phyloP scores from a whole-genome alignment of 2,113 vertebrate genomes.

The Megalops atlanticus region DNA sequence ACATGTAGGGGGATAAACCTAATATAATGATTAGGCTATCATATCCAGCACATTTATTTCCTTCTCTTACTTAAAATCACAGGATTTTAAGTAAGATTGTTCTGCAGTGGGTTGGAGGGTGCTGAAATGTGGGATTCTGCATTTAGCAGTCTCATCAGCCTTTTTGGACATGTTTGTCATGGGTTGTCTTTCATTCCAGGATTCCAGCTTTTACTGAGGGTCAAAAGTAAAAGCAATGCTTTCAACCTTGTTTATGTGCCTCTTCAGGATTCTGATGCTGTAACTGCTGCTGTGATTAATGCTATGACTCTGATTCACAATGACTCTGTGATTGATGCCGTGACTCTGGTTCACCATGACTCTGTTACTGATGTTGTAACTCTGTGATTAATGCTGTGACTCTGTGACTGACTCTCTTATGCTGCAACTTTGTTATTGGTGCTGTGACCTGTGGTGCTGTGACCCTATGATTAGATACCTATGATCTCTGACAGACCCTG shows the following conservation, averaged over 20 bases:
- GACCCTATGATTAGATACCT: too few relatives aligned
- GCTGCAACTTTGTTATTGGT: too few relatives aligned
- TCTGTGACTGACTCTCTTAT: too few relatives aligned
- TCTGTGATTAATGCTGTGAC: too few relatives aligned
- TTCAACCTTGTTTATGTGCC: too few relatives aligned
- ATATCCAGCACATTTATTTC: background rate
- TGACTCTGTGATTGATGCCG: too few relatives aligned
- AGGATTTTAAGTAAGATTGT: background rate
- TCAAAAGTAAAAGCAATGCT: too few relatives aligned
- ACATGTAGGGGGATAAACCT: background rate
- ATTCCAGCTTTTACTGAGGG: too few relatives aligned
- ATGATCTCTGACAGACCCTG: too few relatives aligned
- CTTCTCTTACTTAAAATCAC: slow-evolving; percentile 6
- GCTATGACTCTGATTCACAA: background rate
- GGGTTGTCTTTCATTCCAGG: too few relatives aligned
- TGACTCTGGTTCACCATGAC: background rate
- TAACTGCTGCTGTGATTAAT: background rate
- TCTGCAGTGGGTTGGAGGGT: background rate
- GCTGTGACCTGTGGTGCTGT: too few relatives aligned
- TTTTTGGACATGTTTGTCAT: background rate
- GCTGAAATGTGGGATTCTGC: background rate
- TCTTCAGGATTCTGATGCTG: too few relatives aligned
- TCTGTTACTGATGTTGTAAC: background rate
- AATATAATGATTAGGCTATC: background rate
- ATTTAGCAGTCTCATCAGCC: background rate